Conservation (phyloP, 2,797 vertebrate genomes). For the Macropodus opercularis region DNA sequence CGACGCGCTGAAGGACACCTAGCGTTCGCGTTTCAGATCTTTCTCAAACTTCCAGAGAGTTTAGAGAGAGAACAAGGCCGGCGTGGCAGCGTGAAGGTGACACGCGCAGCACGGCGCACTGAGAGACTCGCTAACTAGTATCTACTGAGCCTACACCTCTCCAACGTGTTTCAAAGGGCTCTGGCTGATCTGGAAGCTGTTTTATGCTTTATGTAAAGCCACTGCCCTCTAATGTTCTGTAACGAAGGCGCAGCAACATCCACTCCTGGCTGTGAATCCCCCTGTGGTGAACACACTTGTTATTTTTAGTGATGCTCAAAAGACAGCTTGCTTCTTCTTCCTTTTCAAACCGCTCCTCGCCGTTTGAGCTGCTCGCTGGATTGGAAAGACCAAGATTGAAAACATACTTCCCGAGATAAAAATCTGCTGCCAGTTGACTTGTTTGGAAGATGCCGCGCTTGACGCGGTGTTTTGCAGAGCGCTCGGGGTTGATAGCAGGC, state of each 20-base stretch:
- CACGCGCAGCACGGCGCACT: slow-evolving; percentile 21
- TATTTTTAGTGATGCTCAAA: slow-evolving; percentile 61
- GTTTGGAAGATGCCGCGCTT: slow-evolving; percentile 29
- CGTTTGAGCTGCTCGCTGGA: slow-evolving; percentile 34
- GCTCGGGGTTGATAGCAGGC: slow-evolving; percentile 40
- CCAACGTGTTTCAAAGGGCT: slow-evolving; percentile 22
- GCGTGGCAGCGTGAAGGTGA: slow-evolving; percentile 29
- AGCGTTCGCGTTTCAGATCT: slow-evolving; percentile 7
- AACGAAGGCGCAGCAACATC: slow-evolving; percentile 49
- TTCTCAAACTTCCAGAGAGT: slow-evolving; percentile 6
- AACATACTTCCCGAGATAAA: slow-evolving; percentile 50
- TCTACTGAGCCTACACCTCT: slow-evolving; percentile 18
- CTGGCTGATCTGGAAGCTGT: slow-evolving; percentile 29
- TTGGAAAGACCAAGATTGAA: slow-evolving; percentile 52
- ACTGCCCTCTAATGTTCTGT: slow-evolving; percentile 61
- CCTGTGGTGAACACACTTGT: slow-evolving; percentile 52
- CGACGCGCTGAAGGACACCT: background rate
- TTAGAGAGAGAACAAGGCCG: slow-evolving; percentile 17
- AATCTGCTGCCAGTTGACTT: slow-evolving; percentile 60
- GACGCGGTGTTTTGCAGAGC: slow-evolving; percentile 53
- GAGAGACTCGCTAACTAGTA: slow-evolving; percentile 38
- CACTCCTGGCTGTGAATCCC: slow-evolving; percentile 19
- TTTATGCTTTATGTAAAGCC: slow-evolving; percentile 48
- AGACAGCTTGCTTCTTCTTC: slow-evolving; percentile 25
- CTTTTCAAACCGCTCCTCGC: slow-evolving; percentile 51